phyloP scores from a whole-genome alignment of 2,113 vertebrate species.

The Melanerpes aurifrons region DNA sequence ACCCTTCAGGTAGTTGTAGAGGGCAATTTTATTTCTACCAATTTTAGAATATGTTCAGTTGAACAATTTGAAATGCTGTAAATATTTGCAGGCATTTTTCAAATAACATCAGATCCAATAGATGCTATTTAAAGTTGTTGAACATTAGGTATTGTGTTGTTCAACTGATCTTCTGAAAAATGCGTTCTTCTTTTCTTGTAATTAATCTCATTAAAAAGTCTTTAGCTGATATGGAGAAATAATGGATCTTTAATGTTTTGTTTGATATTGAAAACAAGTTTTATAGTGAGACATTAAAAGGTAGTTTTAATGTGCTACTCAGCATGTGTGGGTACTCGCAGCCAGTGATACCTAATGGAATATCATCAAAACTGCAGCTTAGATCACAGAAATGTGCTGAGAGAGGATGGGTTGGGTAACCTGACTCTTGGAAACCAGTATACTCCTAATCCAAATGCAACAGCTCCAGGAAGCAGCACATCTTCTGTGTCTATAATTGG shows the following conservation, averaged over 20 bases:
- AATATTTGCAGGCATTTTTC: neutral
- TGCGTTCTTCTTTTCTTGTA: constrained; percentile 43
- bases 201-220: constrained; percentile 73
- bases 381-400: neutral
- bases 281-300: constrained; percentile 64
- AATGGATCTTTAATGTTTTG: constrained; percentile 74
- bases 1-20: too few relatives aligned
- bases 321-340: neutral
- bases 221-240: constrained; percentile 65
- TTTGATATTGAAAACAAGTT: constrained; percentile 71
- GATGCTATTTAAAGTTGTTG: constrained; percentile 45
- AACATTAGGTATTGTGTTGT: constrained; percentile 21
- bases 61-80: neutral
- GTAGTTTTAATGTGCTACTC: constrained; percentile 52
- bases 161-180: constrained; percentile 54
- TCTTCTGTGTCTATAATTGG: neutral
- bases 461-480: neutral
- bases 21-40: neutral
- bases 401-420: neutral
- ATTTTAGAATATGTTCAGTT: neutral
- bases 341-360: constrained; percentile 8
- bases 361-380: constrained; percentile 13
- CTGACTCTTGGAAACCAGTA: neutral
- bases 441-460: neutral
- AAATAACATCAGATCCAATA: constrained; percentile 32